Base-by-base conservation (phyloP, 2,113 vertebrate species). In the Takifugu flavidus region DNA sequence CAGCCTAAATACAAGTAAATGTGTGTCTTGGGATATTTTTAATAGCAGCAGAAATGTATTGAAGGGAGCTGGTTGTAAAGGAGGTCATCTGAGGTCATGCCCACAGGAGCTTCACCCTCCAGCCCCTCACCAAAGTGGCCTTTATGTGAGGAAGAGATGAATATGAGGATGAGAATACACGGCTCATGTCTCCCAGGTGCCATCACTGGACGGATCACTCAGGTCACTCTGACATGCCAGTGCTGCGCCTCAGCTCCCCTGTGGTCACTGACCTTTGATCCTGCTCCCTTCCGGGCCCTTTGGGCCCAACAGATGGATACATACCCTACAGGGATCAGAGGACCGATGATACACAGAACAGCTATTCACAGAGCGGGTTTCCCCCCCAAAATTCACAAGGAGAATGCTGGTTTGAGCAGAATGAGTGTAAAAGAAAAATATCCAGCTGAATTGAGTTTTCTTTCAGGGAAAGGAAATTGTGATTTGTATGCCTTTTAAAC, bases 41-140 rank as follows among this genome's bases (percentile, higher is more conserved):
- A 80, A 78, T 46, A 58, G 67, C 53, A 70, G 59, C 74, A 71
- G 76, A 82, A 77, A 53, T 7, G 67, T 72, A 86, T 87, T 76
- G 88, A 88, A 88, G 78, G 49, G 52, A 6, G 12, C 28, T 26
- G 67, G 79, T 72, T 60, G 69, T 34, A 7, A 70, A 67, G 60
- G 77, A 80, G 86, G 82, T 88, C 84, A 85, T 62, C 44, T 72
- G 54, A 82, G 85, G 85, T 88, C 86, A 82, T 63, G 56, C 60
- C 62, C 70, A 77, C 76, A 1, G 59, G 80, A 56, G 72, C 77
- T 83, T 77, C 65, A 52, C 47, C 67, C 73, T 72, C 55, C 55
- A 58, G 61, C 77, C 82, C 85, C 78, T 79, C 83, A 86, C 87
- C 80, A 87, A 88, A 88, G 86, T 75, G 56, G 55, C 54, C 44